These are phyloP conservation scores for Enhydra lutris DNA, from an alignment of 2,113 vertebrate genomes.

Conservation along the genomic window DNA sequence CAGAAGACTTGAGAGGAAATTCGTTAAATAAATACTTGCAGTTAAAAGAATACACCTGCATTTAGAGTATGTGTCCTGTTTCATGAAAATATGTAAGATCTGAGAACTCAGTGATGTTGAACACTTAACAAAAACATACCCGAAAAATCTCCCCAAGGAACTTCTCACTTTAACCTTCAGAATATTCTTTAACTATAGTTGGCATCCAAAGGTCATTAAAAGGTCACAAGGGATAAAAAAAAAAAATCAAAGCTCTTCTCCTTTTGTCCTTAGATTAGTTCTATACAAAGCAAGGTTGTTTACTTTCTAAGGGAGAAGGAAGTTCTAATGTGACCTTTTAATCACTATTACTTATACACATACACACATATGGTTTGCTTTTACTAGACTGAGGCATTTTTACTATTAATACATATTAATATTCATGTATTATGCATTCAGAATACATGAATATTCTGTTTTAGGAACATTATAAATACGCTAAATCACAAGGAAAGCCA, in stretches of 20 bases:
- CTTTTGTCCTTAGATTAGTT: slow-evolving; percentile 7
- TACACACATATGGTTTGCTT: neutral
- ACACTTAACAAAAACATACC: slow-evolving; percentile 47
- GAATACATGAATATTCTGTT: neutral
- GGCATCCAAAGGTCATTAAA: slow-evolving; percentile 51
- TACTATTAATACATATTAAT: neutral
- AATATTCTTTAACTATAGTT: slow-evolving; percentile 52
- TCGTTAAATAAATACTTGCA: slow-evolving; percentile 51
- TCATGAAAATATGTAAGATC: slow-evolving; percentile 34
- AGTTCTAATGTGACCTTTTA: neutral
- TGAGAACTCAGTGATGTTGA: slow-evolving; percentile 33
- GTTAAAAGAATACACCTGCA: slow-evolving; percentile 53
- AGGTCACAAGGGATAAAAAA: slow-evolving; percentile 30
- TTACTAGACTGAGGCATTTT: slow-evolving; percentile 32
- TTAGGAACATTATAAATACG: neutral
- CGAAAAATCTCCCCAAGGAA: slow-evolving; percentile 38
- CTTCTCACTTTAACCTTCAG: slow-evolving; percentile 56
- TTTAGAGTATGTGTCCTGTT: slow-evolving; percentile 33
- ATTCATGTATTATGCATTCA: neutral
- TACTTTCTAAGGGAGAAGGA: neutral
- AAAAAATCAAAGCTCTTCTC: neutral
- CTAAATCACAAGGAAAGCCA: neutral
- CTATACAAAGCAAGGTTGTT: neutral
- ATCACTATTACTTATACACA: neutral
- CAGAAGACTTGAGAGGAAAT: slow-evolving; percentile 60